A percentile compares a stretch with the other conserved stretches of the same genome.
Conservation (phyloP, 2,113 vertebrate species). For the Neoarius graeffei region DNA sequence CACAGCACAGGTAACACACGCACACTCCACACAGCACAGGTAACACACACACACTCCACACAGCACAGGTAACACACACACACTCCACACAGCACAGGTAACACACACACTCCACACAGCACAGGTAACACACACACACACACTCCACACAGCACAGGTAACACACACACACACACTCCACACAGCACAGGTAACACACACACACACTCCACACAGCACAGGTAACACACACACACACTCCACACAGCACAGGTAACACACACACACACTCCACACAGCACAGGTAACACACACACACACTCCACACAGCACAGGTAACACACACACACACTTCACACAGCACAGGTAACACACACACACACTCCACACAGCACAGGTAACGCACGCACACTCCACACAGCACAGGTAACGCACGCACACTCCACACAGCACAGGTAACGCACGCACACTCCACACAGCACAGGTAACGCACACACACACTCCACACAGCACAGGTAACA, state of each 20-base stretch:
- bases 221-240: too few species aligned
- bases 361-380: neutral
- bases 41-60: slow-evolving; percentile 47
- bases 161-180: slow-evolving; percentile 71
- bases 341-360: neutral
- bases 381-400: neutral
- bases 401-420: slow-evolving; percentile 65
- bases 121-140: slow-evolving; percentile 66
- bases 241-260: neutral
- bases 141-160: slow-evolving; percentile 71
- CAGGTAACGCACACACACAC: slow-evolving; percentile 58
- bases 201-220: too few species aligned
- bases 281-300: slow-evolving; percentile 45
- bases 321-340: neutral
- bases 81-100: neutral
- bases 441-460: slow-evolving; percentile 73
- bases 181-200: slow-evolving; percentile 66
- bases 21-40: slow-evolving; percentile 78
- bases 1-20: slow-evolving; percentile 63
- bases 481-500: too few species aligned
- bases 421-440: slow-evolving; percentile 68
- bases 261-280: too few species aligned
- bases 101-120: neutral
- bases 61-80: neutral
- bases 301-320: slow-evolving; percentile 78